Evolutionary conservation across 64 coral and sea anemone genomes (phyloP).

Genomic region (Stichodactyla helianthus): DNA sequence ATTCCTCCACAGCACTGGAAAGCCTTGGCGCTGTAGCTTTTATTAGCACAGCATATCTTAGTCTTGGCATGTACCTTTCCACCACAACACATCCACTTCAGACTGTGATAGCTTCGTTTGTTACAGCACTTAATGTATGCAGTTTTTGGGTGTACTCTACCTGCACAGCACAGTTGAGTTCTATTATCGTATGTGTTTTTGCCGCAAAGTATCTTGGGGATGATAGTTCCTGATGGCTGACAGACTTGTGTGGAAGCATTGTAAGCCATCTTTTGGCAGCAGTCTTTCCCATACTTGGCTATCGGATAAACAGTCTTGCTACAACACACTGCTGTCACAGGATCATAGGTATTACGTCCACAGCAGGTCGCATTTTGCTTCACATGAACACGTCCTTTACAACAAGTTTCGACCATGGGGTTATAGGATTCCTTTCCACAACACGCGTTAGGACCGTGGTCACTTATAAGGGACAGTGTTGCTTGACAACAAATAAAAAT

Average conservation of each 20-base stretch:
- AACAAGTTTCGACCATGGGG: not conserved
- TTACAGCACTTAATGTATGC: not conserved
- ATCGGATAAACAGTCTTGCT: not conserved
- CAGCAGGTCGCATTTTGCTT: not conserved
- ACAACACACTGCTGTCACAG: not conserved
- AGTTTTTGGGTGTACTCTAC: not conserved
- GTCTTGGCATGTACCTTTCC: not conserved
- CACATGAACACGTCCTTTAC: not conserved
- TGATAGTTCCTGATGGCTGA: not conserved
- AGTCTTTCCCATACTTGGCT: not conserved
- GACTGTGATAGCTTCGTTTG: not conserved
- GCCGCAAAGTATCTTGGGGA: not conserved
- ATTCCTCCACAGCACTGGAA: not conserved
- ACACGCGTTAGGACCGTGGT: not conserved
- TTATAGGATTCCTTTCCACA: slow-evolving; percentile 3
- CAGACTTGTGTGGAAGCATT: not conserved
- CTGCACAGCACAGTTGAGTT: slow-evolving; percentile 15
- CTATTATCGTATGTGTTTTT: not conserved
- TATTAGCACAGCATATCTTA: not conserved
- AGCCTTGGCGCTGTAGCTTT: not conserved
- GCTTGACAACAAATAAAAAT: slow-evolving; percentile 10
- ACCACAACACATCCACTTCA: not conserved
- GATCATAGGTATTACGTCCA: slow-evolving; percentile 4
- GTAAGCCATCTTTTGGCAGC: slow-evolving; percentile 13
- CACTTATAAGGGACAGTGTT: not conserved